Evolutionary conservation across 1,140 invertebrate genomes (phyloP).

Genomic region (Drosophila takahashii): DNA sequence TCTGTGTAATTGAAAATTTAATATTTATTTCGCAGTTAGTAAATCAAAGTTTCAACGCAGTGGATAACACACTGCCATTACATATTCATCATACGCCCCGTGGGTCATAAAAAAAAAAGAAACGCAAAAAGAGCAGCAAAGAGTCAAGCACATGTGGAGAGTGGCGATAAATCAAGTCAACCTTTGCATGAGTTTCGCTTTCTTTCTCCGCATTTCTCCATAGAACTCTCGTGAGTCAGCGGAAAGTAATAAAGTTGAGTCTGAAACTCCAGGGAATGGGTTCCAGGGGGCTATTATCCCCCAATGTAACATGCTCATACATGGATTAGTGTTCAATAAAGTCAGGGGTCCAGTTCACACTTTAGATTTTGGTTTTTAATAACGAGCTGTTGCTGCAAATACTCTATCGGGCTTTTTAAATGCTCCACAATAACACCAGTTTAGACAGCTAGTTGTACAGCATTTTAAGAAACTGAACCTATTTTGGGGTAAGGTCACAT

Average conservation of each 20-base stretch:
- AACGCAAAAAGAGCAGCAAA: conserved; percentile 19
- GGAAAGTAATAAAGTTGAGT: conserved; percentile 75
- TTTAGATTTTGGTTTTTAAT: conserved; percentile 19
- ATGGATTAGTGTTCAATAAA: conserved; percentile 79
- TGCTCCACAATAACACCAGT: too few relatives aligned
- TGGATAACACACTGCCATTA: conserved; percentile 73
- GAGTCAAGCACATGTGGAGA: conserved; percentile 52
- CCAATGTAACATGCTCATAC: conserved; percentile 60
- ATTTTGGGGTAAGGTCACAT: too few relatives aligned
- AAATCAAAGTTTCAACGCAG: conserved; percentile 78
- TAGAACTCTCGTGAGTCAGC: conserved; percentile 62
- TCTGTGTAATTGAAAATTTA: conserved; percentile 79
- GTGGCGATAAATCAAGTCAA: conserved; percentile 76
- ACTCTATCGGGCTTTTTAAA: too few relatives aligned
- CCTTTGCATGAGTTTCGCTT: conserved; percentile 77
- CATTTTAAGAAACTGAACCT: too few relatives aligned
- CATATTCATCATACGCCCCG: conserved; percentile 79
- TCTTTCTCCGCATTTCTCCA: conserved; percentile 21
- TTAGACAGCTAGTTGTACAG: too few relatives aligned
- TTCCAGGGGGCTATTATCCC: conserved; percentile 45
- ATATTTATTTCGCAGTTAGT: conserved; percentile 83
- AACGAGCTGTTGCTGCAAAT: conserved; percentile 35
- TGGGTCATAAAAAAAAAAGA: conserved; percentile 47
- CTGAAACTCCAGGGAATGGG: neutral
- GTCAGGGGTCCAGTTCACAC: conserved; percentile 2